A percentile compares a stretch with the other conserved stretches of the same genome.
phyloP scores from a whole-genome alignment of 2,797 vertebrate species.

The Typhlichthys eigenmanni region DNA sequence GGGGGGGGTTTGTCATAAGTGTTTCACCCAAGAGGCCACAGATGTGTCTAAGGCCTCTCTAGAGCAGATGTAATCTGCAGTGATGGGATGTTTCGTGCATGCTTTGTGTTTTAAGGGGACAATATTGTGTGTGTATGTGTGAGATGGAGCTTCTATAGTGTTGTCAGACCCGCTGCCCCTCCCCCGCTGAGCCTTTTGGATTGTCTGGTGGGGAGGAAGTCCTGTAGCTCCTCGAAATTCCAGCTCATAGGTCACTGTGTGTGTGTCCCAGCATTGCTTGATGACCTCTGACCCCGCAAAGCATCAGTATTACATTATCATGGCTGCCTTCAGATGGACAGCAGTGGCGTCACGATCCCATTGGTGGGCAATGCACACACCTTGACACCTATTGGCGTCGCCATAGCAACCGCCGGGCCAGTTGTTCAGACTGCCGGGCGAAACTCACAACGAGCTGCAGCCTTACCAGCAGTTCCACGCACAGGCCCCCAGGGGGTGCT shows the following conservation, averaged over 20 bases:
- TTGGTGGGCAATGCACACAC: background rate
- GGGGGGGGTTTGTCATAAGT: background rate
- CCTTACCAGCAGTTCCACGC: too few relatives aligned
- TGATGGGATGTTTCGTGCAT: too few relatives aligned
- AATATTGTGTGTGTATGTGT: conserved; percentile 32
- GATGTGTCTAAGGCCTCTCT: background rate
- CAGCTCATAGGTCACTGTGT: conserved; percentile 49
- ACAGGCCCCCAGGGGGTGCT: too few relatives aligned
- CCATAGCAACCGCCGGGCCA: conserved; percentile 15
- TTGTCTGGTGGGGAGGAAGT: conserved; percentile 52
- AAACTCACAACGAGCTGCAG: too few relatives aligned
- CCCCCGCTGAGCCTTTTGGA: conserved; percentile 59
- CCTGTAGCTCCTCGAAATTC: conserved; percentile 74
- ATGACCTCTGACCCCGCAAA: background rate
- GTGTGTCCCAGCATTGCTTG: conserved; percentile 1
- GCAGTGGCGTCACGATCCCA: conserved; percentile 33
- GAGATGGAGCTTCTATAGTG: conserved; percentile 33
- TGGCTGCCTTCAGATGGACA: conserved; percentile 45
- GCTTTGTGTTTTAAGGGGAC: too few relatives aligned
- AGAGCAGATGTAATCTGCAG: background rate
- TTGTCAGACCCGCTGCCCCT: conserved; percentile 11
- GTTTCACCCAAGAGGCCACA: conserved; percentile 42
- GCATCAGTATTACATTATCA: conserved; percentile 24
- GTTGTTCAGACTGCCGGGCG: background rate
- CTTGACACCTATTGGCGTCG: too few relatives aligned